Evolutionary conservation across 2,797 vertebrate species (phyloP).

Genomic region (Holocentrus rufus): DNA sequence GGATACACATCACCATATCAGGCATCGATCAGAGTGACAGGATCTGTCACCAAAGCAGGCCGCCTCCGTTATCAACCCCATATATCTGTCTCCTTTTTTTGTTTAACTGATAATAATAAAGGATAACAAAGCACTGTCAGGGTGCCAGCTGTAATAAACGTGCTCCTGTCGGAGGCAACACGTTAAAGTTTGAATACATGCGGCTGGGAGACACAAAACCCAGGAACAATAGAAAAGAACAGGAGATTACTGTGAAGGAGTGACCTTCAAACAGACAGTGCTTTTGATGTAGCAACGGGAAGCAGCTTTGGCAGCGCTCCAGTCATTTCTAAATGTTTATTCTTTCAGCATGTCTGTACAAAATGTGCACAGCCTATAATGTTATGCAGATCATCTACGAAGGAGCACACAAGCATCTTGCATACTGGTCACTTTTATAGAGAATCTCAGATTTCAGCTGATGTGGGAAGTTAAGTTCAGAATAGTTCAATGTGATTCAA

Average conservation of each 20-base stretch:
- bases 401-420: too few relatives aligned
- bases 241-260: constrained; percentile 2
- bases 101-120: constrained; percentile 65
- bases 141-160: constrained; percentile 73
- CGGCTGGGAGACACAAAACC: constrained; percentile 31
- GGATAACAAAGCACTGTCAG: constrained; percentile 64
- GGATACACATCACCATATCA: constrained; percentile 35
- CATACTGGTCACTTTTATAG: too few relatives aligned
- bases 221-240: constrained; percentile 43
- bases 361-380: neutral
- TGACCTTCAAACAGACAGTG: neutral
- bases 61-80: constrained; percentile 70
- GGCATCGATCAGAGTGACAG: constrained; percentile 38
- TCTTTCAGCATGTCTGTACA: neutral
- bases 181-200: constrained; percentile 47
- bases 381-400: neutral
- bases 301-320: constrained; percentile 3
- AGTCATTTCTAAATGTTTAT: neutral
- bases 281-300: neutral
- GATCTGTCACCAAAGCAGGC: constrained; percentile 70
- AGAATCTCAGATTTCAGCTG: too few relatives aligned
- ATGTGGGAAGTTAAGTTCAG: neutral
- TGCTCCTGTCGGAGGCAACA: constrained; percentile 35
- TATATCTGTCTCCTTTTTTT: constrained; percentile 59
- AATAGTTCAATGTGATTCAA: neutral